A percentile compares a stretch with the other conserved stretches of the same genome.
These are phyloP conservation scores for Nemotelus nigrinus DNA, from an alignment of 2,888 invertebrate species.

Conservation along the genomic window DNA sequence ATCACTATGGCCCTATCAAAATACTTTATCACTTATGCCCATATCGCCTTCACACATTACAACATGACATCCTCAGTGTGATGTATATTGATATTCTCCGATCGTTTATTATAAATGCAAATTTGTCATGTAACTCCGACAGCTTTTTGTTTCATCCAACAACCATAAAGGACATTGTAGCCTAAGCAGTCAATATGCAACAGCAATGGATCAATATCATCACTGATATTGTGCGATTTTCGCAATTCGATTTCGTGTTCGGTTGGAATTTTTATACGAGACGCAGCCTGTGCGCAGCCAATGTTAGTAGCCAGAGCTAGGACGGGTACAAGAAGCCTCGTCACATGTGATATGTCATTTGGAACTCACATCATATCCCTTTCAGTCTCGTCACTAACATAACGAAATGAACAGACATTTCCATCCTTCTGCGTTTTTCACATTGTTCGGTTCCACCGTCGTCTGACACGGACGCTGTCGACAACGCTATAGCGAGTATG, in stretches of 20 bases:
- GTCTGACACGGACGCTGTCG: not conserved
- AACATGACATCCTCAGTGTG: constrained; percentile 35
- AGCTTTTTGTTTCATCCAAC: constrained; percentile 52
- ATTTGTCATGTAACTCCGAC: constrained; percentile 55
- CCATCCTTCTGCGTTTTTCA: constrained; percentile 11
- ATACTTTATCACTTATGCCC: constrained; percentile 4
- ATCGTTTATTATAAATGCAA: constrained; percentile 54
- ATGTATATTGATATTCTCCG: constrained; percentile 54
- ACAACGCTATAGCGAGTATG: not conserved
- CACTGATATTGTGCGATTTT: constrained; percentile 24
- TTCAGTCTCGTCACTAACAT: constrained; percentile 35
- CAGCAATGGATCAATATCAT: constrained; percentile 29
- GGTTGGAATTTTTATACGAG: constrained; percentile 19
- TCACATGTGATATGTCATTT: constrained; percentile 43
- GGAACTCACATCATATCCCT: constrained; percentile 43
- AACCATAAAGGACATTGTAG: constrained; percentile 30
- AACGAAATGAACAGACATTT: constrained; percentile 21
- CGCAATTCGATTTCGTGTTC: constrained; percentile 31
- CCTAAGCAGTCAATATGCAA: not conserved
- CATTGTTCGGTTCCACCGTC: not conserved
- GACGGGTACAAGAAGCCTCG: constrained; percentile 1
- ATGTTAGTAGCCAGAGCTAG: not conserved
- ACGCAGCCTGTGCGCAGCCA: not conserved
- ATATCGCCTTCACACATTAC: constrained; percentile 29
- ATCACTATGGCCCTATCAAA: not conserved